Percentiles rank a stretch among this genome's conserved stretches.
Evolutionary conservation across 92 coral and sea anemone genomes (phyloP).

Genomic region (Palythoa grandis): DNA sequence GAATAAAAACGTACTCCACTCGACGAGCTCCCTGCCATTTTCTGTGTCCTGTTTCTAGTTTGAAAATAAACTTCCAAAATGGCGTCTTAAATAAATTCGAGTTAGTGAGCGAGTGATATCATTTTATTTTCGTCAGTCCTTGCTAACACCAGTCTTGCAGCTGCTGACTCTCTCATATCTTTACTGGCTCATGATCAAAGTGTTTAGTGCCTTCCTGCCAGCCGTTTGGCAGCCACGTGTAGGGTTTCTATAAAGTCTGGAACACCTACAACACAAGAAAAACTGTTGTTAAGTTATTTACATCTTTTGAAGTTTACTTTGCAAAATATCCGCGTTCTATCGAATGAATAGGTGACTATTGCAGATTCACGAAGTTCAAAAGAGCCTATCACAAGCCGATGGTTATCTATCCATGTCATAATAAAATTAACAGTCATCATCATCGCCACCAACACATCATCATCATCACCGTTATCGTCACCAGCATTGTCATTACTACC

Average conservation of each 20-base stretch:
- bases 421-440: not conserved
- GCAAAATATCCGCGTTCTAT: not conserved
- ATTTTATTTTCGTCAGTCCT: not conserved
- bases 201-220: not conserved
- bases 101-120: not conserved
- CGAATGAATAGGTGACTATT: not conserved
- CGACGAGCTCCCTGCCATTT: not conserved
- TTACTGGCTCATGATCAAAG: not conserved
- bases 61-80: not conserved
- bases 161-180: not conserved
- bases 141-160: not conserved
- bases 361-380: not conserved
- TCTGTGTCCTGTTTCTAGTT: not conserved
- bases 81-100: not conserved
- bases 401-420: not conserved
- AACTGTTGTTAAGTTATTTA: not conserved
- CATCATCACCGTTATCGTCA: not conserved
- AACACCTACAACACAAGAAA: constrained; percentile 64
- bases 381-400: not conserved
- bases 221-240: constrained; percentile 75
- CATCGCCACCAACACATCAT: not conserved
- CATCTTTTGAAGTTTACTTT: not conserved
- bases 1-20: not conserved
- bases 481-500: not conserved
- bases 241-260: constrained; percentile 82